These are phyloP conservation scores for Brassicogethes aeneus DNA, from an alignment of 2,888 invertebrate species.

Conservation along the genomic window DNA sequence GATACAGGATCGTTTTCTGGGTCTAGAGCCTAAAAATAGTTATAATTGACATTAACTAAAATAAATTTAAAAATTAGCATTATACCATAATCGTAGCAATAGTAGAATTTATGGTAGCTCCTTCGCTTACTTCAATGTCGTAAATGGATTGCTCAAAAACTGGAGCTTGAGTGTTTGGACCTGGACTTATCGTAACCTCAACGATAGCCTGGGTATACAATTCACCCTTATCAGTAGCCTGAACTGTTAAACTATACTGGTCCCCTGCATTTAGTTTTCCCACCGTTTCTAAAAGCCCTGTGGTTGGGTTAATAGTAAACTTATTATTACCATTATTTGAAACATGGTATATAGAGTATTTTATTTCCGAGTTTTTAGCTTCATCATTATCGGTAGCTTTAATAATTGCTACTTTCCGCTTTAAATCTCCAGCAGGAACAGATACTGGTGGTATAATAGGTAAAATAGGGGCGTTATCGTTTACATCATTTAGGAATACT, in stretches of 20 bases:
- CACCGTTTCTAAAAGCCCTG: slow-evolving; percentile 67
- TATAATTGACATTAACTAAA: too few relatives aligned
- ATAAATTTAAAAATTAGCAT: not conserved
- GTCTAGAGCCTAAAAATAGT: slow-evolving; percentile 59
- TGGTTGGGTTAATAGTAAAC: slow-evolving; percentile 72
- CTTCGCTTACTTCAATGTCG: slow-evolving; percentile 82
- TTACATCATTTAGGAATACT: slow-evolving; percentile 70
- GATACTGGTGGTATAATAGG: slow-evolving; percentile 72
- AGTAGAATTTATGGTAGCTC: slow-evolving; percentile 79
- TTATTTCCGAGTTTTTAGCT: slow-evolving; percentile 72
- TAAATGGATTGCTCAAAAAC: slow-evolving; percentile 74
- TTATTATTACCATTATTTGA: slow-evolving; percentile 84
- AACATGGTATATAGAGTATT: slow-evolving; percentile 81
- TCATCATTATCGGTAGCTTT: slow-evolving; percentile 79
- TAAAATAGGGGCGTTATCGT: slow-evolving; percentile 78
- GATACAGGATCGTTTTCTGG: slow-evolving; percentile 81
- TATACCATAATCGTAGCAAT: slow-evolving; percentile 67
- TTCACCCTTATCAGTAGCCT: slow-evolving; percentile 73
- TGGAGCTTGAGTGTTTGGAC: slow-evolving; percentile 73
- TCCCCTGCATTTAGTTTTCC: slow-evolving; percentile 77
- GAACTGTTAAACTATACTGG: slow-evolving; percentile 80
- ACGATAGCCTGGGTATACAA: slow-evolving; percentile 78
- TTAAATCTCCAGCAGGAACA: slow-evolving; percentile 49
- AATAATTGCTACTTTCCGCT: slow-evolving; percentile 37
- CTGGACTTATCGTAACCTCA: slow-evolving; percentile 75